These are phyloP conservation scores for Campylomormyrus tamandua DNA, from an alignment of 2,113 vertebrate genomes.

Conservation along the genomic window DNA sequence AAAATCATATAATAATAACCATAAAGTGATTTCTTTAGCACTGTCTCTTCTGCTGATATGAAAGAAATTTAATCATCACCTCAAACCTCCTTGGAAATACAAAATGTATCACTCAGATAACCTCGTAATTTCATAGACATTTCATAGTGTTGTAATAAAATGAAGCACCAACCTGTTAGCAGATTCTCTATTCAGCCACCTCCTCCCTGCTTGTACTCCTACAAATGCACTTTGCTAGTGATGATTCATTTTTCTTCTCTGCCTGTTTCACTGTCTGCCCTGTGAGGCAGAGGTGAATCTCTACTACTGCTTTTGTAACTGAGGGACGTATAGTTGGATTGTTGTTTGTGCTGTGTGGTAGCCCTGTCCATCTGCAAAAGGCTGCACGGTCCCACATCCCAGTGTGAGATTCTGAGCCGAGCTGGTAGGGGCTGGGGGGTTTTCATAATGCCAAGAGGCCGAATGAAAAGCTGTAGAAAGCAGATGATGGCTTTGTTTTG, in stretches of 20 bases:
- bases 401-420: conserved; percentile 13
- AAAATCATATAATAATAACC: not conserved
- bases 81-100: not conserved
- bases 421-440: not conserved
- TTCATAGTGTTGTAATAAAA: not conserved
- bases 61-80: not conserved
- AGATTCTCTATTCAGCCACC: not conserved
- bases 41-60: not conserved
- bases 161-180: not conserved
- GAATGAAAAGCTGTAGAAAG: not conserved
- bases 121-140: not conserved
- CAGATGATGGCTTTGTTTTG: not conserved
- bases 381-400: not conserved
- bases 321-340: not conserved
- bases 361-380: not conserved
- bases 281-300: not conserved
- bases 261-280: not conserved
- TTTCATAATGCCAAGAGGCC: not conserved
- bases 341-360: not conserved
- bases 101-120: not conserved
- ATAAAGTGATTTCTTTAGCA: not conserved
- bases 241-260: not conserved
- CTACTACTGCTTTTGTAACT: not conserved
- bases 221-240: not conserved
- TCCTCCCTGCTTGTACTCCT: not conserved